Conservation (phyloP, 1,140 invertebrate genomes). For the Schlechtendalia chinensis region DNA sequence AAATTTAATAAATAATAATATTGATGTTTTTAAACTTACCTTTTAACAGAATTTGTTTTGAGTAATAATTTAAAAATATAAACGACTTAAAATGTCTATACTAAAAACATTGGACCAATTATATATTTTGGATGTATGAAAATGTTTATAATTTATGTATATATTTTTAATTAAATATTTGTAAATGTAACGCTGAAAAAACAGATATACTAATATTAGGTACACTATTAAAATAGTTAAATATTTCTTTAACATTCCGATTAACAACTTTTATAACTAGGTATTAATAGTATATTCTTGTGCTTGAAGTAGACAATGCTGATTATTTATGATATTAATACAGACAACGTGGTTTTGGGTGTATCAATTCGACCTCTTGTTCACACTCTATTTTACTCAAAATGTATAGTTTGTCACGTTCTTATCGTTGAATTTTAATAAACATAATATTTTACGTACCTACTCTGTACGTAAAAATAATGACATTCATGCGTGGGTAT, state of each 20-base stretch:
- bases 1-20: no score
- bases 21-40: no score
- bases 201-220: not conserved
- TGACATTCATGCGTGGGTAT: not conserved
- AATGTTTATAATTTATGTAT: no score
- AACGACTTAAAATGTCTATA: no score
- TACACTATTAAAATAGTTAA: no score
- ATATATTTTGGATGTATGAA: no score
- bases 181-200: not conserved
- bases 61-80: no score
- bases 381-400: not conserved
- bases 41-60: no score
- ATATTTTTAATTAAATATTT: not conserved
- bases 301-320: not conserved
- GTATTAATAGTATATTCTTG: not conserved
- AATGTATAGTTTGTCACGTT: not conserved
- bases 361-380: not conserved
- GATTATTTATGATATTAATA: slow-evolving; percentile 6
- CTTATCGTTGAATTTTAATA: not conserved
- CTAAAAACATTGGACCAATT: no score
- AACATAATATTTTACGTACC: not conserved
- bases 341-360: not conserved
- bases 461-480: not conserved
- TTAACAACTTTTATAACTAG: no score
- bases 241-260: no score